Percentiles rank a stretch among this genome's conserved stretches.
These are phyloP conservation scores for Xestoiulus laeticollis DNA, from an alignment of 2,888 invertebrate species.

Conservation along the genomic window DNA sequence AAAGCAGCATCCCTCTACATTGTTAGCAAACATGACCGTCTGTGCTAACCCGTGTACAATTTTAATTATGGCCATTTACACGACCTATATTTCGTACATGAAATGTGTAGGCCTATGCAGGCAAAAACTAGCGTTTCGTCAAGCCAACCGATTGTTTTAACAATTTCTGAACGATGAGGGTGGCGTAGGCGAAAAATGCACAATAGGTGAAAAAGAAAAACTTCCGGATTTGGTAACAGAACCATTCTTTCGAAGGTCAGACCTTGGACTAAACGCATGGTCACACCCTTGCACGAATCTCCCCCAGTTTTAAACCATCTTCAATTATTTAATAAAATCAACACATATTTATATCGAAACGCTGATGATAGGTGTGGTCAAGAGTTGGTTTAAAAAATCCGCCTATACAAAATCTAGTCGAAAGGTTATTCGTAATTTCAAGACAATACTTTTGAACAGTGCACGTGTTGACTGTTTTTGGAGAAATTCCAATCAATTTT, in stretches of 20 bases:
- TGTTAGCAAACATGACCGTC: background rate
- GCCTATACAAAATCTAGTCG: background rate
- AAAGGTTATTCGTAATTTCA: background rate
- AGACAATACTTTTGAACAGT: background rate
- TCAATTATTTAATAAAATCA: background rate
- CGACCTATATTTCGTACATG: background rate
- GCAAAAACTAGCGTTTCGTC: background rate
- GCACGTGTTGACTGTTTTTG: background rate
- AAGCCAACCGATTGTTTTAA: background rate
- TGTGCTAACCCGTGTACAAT: background rate
- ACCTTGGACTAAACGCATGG: background rate
- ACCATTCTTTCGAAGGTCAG: background rate
- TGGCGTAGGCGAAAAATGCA: constrained; percentile 24
- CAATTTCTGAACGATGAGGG: background rate
- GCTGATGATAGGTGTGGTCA: background rate
- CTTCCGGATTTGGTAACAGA: constrained; percentile 32
- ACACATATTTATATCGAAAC: background rate
- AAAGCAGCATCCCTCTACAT: no score
- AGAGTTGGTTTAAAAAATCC: background rate
- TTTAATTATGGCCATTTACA: background rate
- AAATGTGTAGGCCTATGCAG: background rate
- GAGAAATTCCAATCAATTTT: background rate
- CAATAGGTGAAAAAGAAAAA: constrained; percentile 1
- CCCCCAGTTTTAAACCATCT: constrained; percentile 18
- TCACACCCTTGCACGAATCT: background rate